Evolutionary conservation across 2,113 vertebrate genomes (phyloP).

Genomic region (Bettongia penicillata): DNA sequence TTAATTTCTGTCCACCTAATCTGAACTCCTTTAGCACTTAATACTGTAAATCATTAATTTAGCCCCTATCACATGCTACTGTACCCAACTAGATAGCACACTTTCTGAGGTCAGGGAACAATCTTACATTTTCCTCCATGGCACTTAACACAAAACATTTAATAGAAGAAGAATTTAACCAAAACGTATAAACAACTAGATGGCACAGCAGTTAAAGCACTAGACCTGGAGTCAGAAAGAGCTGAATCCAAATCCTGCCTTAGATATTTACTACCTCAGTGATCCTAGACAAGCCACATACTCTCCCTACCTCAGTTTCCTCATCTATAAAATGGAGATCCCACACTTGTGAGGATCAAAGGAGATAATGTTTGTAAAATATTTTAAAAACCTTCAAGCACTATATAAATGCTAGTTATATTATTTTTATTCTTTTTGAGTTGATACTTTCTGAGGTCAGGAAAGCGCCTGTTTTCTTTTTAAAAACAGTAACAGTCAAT

Average conservation of each 20-base stretch:
- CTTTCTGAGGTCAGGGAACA: not conserved
- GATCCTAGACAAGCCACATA: not conserved
- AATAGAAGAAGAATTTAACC: not conserved
- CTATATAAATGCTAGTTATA: not conserved
- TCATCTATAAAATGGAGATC: not conserved
- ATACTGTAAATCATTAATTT: not conserved
- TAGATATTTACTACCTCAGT: not conserved
- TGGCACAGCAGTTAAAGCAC: not conserved
- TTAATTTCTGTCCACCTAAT: not conserved
- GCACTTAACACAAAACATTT: not conserved
- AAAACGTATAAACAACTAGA: not conserved
- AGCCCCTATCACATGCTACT: not conserved
- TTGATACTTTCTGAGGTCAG: conserved; percentile 15
- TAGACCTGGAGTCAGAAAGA: not conserved
- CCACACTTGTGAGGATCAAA: not conserved
- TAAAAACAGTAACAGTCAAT: not conserved
- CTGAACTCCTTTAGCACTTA: not conserved
- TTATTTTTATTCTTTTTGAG: conserved; percentile 7
- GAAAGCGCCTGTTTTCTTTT: not conserved
- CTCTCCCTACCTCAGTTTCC: no score
- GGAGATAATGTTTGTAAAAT: not conserved
- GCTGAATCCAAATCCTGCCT: not conserved
- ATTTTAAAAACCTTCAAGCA: not conserved
- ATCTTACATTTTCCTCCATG: not conserved
- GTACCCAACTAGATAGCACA: not conserved